Evolutionary conservation across 1,140 invertebrate species (phyloP), one percentile per base, ranked within the genome.

Genomic region (Thaumatotibia leucotreta): DNA sequence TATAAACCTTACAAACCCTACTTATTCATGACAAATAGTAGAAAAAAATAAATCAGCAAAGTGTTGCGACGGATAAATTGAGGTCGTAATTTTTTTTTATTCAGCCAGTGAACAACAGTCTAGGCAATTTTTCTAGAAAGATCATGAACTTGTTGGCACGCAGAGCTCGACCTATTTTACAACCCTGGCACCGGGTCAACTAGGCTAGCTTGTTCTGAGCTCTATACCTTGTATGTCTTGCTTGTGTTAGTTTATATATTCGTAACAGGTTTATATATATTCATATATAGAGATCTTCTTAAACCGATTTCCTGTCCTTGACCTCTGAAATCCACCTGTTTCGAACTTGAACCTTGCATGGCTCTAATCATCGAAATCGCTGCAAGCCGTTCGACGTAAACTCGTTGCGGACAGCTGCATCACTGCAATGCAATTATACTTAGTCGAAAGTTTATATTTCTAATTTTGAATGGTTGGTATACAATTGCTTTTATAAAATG

Each of bases 321-420:
- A 88, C 86, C 86, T 70, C 70, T 61, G 70, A 66, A 74, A 73
- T 83, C 79, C 82, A 86, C 83, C 81, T 83, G 83, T 83, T 78
- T 74, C 67, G 71, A 73, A 75, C 64, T 70, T 80, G 83, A 29
- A 85, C 82, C 83, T 78, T 68, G 69, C 73, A 75, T 69, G 64
- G 66, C 76, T 74, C 80, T 83, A 87, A 87, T 87, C 83, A 79
- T 81, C 80, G 74, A 72, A 82, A 84, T 84, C 82, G 79, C 76
- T 54, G 61, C 62, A 64, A 67, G 67, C 68, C 52, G 20, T n/a
- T 27, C n/a, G 4, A 27, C 52, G 17, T 8, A 58, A 14, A 27
- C 24, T 31, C 8, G 52, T 27, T n/a, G 4, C 1, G n/a, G 4
- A 29, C 52, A 58, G 52, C 27, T 29, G n/a, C 1, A n/a, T 58